A percentile compares a stretch with the other conserved stretches of the same genome.
Conservation (phyloP, 2,888 invertebrate species). For the Patella ulyssiponensis region DNA sequence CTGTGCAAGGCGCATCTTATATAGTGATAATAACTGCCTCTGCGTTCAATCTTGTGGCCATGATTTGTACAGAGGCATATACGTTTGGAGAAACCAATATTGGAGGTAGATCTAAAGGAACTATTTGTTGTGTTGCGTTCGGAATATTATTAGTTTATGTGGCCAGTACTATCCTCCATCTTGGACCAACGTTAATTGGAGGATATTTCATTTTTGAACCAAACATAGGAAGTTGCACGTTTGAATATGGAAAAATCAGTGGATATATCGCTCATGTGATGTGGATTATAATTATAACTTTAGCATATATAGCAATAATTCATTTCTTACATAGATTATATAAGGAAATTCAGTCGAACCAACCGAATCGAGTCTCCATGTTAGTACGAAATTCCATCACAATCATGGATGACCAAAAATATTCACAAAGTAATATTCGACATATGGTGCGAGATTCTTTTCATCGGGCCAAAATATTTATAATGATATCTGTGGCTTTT, state of each 20-base stretch:
- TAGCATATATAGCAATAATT: slow-evolving; percentile 64
- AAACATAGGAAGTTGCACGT: slow-evolving; percentile 70
- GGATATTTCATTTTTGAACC: slow-evolving; percentile 71
- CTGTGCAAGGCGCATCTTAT: slow-evolving; percentile 67
- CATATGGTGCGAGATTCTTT: slow-evolving; percentile 64
- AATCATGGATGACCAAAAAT: slow-evolving; percentile 53
- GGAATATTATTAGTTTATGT: slow-evolving; percentile 71
- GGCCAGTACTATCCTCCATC: slow-evolving; percentile 70
- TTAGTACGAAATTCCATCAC: slow-evolving; percentile 68
- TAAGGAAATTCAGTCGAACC: slow-evolving; percentile 68
- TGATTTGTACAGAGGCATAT: slow-evolving; percentile 72
- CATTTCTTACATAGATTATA: slow-evolving; percentile 70
- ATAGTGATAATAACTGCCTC: slow-evolving; percentile 70
- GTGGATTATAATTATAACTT: slow-evolving; percentile 70
- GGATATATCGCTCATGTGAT: slow-evolving; percentile 71
- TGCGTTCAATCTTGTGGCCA: slow-evolving; percentile 72
- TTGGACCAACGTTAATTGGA: slow-evolving; percentile 72
- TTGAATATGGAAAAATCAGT: slow-evolving; percentile 67
- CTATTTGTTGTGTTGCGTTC: slow-evolving; percentile 69
- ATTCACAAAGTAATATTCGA: slow-evolving; percentile 53
- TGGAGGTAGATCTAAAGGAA: slow-evolving; percentile 65
- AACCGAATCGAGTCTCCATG: slow-evolving; percentile 64
- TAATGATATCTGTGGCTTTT: slow-evolving; percentile 64
- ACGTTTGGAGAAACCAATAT: slow-evolving; percentile 69
- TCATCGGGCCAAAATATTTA: slow-evolving; percentile 68